Base-by-base conservation (phyloP, 2,888 invertebrate genomes). In the Andrena hattorfiana region DNA sequence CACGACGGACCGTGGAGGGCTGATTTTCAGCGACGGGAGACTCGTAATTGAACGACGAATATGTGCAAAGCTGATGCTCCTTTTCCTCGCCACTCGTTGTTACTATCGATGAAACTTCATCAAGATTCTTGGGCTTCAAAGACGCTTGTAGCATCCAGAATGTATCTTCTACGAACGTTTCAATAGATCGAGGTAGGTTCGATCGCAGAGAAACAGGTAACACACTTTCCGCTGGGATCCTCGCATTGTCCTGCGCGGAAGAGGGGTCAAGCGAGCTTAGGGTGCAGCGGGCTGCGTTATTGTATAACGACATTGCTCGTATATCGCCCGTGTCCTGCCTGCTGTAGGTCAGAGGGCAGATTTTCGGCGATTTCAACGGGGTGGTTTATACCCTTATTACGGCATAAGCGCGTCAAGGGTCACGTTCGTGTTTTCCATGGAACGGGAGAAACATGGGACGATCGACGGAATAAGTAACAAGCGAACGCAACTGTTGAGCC, bases 291-390 rank as follows among this genome's bases (percentile, higher is more conserved):
- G 88, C 88, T 86, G 86, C 84, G 87, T 87, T 82, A 91, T 92
- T 92, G 91, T 90, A 89, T 91, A 91, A 91, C 90, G 89, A 91
- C 88, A 89, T 86, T 89, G 88, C 85, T 89, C 87, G 80, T 87
- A 87, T 87, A 87, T 91, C 89, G 88, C 74, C 60, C 85, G 89
- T 89, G 85, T 87, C 89, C 86, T 87, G 86, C 87, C 88, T 84
- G 78, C 81, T 81, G 75, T 77, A 85, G 88, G 89, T 86, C 90
- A 88, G 70, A 90, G 92, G 88, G 91, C 85, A 82, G 74, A 78
- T 67, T 86, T 85, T 85, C 84, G 85, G 76, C 82, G 70, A 86
- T 85, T 85, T 79, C 67, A 70, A 78, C 72, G 26, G 81, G 80
- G 66, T 75, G 77, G 81, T 87, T 88, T 82, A 84, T 89, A 83